Evolutionary conservation across 1,140 invertebrate species (phyloP), one percentile per base, ranked within the genome.

Genomic region (Telenomus remus): DNA sequence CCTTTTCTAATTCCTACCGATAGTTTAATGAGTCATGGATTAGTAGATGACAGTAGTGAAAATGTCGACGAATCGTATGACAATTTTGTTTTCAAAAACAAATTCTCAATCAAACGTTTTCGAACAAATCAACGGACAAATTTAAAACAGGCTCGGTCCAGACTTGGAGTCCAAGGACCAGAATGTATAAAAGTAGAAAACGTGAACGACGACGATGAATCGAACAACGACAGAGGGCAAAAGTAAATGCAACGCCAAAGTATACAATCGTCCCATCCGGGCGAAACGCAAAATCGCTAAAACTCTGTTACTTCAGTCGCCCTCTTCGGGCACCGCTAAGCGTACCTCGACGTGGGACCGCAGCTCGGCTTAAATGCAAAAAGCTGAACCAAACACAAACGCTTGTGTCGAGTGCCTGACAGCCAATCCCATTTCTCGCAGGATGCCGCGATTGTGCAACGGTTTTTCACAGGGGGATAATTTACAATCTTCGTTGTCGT

Each of bases 151-250:
- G n/a, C 37, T 11, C 37, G n/a, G 37, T 6, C 19, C 19, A 6
- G 19, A 27, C 19, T 27, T 27, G 1, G 19, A 27, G 19, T 27
- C 19, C 2, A 9, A 39, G 43, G 56, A 55, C 43, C 42, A 70
- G 61, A 79, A 81, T 78, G 80, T 85, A 88, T 87, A 87, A 88
- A 88, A 87, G 87, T 88, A 88, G 84, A 88, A 87, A 88, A 88
- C 55, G 65, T 72, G 75, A 80, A 68, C 37, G 9, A 39, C 3
- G n/a, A 39, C 9, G 37, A 81, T 85, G 60, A 70, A 12, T 27
- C 47, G 65, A 69, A 74, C 54, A 63, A 76, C 70, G 65, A 65
- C 64, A 50, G 19, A 27, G 19, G 60, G 53, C 59, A 48, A 76
- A 76, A 69, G 49, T 63, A 79, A 78, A 71, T 79, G 64, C 66